Base-by-base conservation (phyloP, 2,113 vertebrate species). In the Coracopsis vasa region DNA sequence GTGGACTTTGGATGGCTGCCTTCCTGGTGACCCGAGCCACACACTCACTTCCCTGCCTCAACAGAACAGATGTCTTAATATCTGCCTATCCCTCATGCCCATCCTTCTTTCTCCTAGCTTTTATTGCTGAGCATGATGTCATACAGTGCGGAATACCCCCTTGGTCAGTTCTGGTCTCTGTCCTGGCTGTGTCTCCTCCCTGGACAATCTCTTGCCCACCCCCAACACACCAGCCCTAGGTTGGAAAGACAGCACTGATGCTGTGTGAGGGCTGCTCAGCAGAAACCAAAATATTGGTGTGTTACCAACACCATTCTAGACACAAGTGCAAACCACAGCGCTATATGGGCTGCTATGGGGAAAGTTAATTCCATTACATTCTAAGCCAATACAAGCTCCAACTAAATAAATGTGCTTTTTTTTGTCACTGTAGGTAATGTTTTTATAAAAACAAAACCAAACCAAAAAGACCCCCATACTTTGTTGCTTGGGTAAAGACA, bases 21-120 rank as follows among this genome's bases (percentile, higher is more conserved):
- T n/a, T 4, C 33, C 20, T n/a, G 20, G 20, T 58, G 54, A n/a
- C 33, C 20, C 29, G 42, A 88, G 24, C 12, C 6, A 11, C 4
- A 16, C 7, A 58, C 11, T 73, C 35, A 25, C 7, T 80, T 64
- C 17, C 13, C 11, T 16, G 54, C 10, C n/a, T 29, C 10, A 64
- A 39, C 8, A 25, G 19, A 10, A 54, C 19, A 31, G 56, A 42
- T 0, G 1, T 20, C 16, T 64, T 64, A 29, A 17, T 47, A 27
- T 28, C 8, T 54, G 28, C 5, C 6, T 11, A 21, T 78, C 13
- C 37, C 51, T 13, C 5, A 4, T 2, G 2, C 16, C 35, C 2
- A 2, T 88, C 19, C 16, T 54, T 13, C 48, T 88, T 65, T 58
- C 50, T 72, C 10, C 19, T 9, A 41, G 8, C 3, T 47, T 33